Evolutionary conservation across 2,888 invertebrate genomes (phyloP), one percentile per base, ranked within the genome.

Genomic region (Diloba caeruleocephala): DNA sequence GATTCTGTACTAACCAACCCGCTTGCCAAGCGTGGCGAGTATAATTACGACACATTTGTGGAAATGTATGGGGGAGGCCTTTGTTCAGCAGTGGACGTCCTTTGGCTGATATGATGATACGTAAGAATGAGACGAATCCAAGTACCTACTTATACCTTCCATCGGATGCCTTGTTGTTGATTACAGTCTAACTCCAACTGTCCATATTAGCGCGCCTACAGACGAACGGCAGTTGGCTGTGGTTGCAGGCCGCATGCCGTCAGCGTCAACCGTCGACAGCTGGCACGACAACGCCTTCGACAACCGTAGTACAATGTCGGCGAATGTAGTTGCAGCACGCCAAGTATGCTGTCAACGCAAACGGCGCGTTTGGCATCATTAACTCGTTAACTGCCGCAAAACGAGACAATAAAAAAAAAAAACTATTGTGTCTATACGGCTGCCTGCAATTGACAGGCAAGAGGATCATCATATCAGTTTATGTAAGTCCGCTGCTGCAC

Each of bases 191-290:
- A 26, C 10, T 62, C 55, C 57, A 55, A 21, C 21, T 26, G 44
- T 62, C 15, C 63, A 12, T 21, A 6, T 55, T 31, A 62, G 6
- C 32, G 39, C 26, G 17, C 1, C 13, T 19, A 36, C 17, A 36
- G 56, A 31, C 56, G 63, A 19, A 17, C 14, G 56, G 63, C 9
- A 26, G 38, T 21, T 26, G 23, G 21, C 13, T 21, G 21, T 1
- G 21, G 21, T 5, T 5, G 21, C n/a, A n/a, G n/a, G n/a, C 29
- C 48, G 44, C 38, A 39, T 28, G 44, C 13, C 34, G 25, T 28
- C 29, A 48, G 19, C 12, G 33, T 39, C 21, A 57, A 42, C 2
- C 63, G 63, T 2, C 58, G 63, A 21, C 63, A 55, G 34, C 31
- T 7, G 5, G 21, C 21, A 21, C 6, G 21, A 21, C 21, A n/a